Base-by-base conservation (phyloP, 2,113 vertebrate genomes). In the Chitala chitala region DNA sequence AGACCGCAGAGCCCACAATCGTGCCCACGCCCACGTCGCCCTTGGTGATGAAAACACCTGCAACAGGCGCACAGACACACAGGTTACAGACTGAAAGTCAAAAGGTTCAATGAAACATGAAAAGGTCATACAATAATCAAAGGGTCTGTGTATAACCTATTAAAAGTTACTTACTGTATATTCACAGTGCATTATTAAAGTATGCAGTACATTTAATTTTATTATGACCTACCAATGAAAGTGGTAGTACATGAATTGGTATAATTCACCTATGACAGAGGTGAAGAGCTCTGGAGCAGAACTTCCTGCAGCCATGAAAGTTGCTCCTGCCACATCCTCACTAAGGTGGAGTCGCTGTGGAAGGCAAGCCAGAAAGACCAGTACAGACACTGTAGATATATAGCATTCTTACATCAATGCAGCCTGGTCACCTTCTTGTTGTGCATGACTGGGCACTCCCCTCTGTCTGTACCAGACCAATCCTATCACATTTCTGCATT, bases 261-360 rank as follows among this genome's bases (percentile, higher is more conserved):
- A n/a, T n/a, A n/a, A n/a, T n/a, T n/a, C 91, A 98, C 96, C 96
- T 85, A 98, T 98, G 83, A 98, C 92, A n/a, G 96, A 99, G 9
- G 96, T 99, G 86, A 99, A 99, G 36, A 99, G 87, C 82, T 99
- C 96, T 0, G 96, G 96, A 72, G 96, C 96, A 0, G 96, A 99
- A 80, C 96, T 99, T 80, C 96, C 96, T 0, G 96, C 96, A 3
- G 96, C 96, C 96, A 99, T 99, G 83, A 99, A 99, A 0, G 96
- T 98, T 13, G 96, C 96, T 59, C 96, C 96, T 4, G 96, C 96
- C 64, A 99, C 96, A 75, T 99, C 96, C 86, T 99, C 96, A 12
- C 95, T 98, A 73, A 99, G 93, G 48, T 98, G 91, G 56, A 99
- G 89, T 59, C 94, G 94, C 96, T 99, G 84, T 33, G 80, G 69